These are phyloP conservation scores for Cryptoblepharus egeriae DNA, from an alignment of 2,797 vertebrate genomes.

Conservation along the genomic window DNA sequence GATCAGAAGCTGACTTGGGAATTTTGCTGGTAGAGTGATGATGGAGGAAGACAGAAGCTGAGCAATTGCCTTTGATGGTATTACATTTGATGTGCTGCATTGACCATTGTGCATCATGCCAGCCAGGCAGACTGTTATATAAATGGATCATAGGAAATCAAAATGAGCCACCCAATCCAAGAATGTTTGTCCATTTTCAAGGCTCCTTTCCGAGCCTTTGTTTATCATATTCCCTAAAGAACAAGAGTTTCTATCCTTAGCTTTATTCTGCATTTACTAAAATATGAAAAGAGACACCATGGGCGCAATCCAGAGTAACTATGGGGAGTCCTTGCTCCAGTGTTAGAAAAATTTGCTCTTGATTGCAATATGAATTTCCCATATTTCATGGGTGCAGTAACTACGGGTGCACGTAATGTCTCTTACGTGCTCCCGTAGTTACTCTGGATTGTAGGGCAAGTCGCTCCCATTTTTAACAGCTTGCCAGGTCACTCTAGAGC, in stretches of 20 bases:
- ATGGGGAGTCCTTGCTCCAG: too few species aligned
- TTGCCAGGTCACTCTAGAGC: background rate
- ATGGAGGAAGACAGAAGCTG: background rate
- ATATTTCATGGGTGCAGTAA: too few species aligned
- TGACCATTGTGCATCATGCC: background rate
- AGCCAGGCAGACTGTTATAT: background rate
- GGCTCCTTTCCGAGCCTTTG: background rate
- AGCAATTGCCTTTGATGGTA: background rate
- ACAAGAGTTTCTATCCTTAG: background rate
- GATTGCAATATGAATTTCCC: too few species aligned
- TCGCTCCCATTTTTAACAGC: background rate
- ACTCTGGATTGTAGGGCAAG: too few species aligned
- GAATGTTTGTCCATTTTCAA: background rate
- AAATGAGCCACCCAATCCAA: background rate
- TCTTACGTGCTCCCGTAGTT: too few species aligned
- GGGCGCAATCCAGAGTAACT: too few species aligned
- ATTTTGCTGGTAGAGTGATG: rapidly evolving
- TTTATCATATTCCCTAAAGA: background rate
- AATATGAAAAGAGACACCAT: background rate
- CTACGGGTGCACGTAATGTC: too few species aligned
- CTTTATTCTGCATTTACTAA: background rate
- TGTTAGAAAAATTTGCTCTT: too few species aligned
- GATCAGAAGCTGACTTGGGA: background rate
- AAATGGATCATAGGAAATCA: background rate
- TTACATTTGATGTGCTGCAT: rapidly evolving